Evolutionary conservation across 2,113 vertebrate species (phyloP).

Genomic region (Rhadina sibilatrix): DNA sequence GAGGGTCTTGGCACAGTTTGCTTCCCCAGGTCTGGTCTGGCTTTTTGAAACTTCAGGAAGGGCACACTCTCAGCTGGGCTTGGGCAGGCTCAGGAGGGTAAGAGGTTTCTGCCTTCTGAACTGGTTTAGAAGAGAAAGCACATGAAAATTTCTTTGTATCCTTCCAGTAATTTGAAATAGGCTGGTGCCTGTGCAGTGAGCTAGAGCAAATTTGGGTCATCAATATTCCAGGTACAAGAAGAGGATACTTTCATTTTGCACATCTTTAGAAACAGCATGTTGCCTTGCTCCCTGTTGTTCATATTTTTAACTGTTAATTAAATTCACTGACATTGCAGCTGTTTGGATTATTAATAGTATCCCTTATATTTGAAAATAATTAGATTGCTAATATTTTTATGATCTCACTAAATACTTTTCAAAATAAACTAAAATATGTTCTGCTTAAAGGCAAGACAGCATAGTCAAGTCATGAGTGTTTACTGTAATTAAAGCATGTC

Average conservation of each 20-base stretch:
- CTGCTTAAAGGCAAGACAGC: not conserved
- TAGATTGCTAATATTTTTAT: slow-evolving; percentile 37
- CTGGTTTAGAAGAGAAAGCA: not conserved
- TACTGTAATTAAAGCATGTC: not conserved
- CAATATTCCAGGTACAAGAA: slow-evolving; percentile 37
- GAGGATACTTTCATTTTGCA: slow-evolving; percentile 48
- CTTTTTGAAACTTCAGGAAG: not conserved
- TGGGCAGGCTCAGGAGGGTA: not conserved
- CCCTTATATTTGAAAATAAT: slow-evolving; percentile 51
- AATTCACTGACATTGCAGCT: slow-evolving; percentile 55
- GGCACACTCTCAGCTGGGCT: not conserved
- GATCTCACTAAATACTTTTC: slow-evolving; percentile 26
- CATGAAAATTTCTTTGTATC: not conserved
- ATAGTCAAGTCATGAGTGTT: not conserved
- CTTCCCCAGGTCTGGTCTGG: not conserved
- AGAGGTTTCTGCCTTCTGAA: not conserved
- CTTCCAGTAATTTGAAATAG: slow-evolving; percentile 12
- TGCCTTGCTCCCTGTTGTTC: slow-evolving; percentile 62
- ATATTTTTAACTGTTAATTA: slow-evolving; percentile 72
- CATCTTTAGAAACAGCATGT: slow-evolving; percentile 67
- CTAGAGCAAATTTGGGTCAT: slow-evolving; percentile 59
- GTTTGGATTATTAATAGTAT: slow-evolving; percentile 62
- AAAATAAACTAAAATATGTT: not conserved
- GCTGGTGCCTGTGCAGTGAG: not conserved
- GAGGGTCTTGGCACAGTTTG: not conserved